Percentiles rank a stretch among this genome's conserved stretches.
phyloP scores from a whole-genome alignment of 2,888 invertebrate genomes.

The Clitarchus hookeri region DNA sequence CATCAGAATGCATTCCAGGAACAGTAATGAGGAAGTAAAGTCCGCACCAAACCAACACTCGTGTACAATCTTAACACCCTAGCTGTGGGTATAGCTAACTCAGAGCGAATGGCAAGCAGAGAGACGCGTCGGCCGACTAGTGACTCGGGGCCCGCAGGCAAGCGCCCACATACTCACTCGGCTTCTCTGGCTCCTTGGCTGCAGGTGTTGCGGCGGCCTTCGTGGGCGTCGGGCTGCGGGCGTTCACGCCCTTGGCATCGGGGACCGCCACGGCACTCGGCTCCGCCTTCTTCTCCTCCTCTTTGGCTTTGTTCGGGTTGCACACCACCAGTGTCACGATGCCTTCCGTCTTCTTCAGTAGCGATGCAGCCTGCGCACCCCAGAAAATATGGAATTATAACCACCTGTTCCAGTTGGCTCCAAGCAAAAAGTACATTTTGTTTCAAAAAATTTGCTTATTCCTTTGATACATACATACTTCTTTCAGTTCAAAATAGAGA shows the following conservation, averaged over 20 bases:
- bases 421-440: no score
- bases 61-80: no score
- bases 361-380: slow-evolving; percentile 71
- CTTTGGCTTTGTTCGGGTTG: slow-evolving; percentile 78
- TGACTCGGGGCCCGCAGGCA: not conserved
- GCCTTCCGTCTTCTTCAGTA: slow-evolving; percentile 86
- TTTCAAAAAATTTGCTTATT: no score
- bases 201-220: slow-evolving; percentile 39
- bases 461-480: no score
- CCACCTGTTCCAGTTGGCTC: no score
- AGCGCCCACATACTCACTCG: slow-evolving; percentile 51
- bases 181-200: slow-evolving; percentile 55
- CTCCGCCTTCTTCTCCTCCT: slow-evolving; percentile 57
- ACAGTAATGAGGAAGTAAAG: no score
- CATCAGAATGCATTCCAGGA: no score
- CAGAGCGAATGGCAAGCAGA: no score
- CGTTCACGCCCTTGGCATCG: slow-evolving; percentile 32
- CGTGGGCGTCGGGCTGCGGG: slow-evolving; percentile 43
- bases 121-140: not conserved
- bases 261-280: slow-evolving; percentile 47
- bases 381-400: slow-evolving; percentile 23
- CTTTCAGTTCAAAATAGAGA: no score
- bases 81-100: no score
- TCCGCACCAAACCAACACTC: no score
- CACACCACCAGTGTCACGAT: slow-evolving; percentile 81